phyloP scores from a whole-genome alignment of 2,113 vertebrate species.

The Clupea harengus region DNA sequence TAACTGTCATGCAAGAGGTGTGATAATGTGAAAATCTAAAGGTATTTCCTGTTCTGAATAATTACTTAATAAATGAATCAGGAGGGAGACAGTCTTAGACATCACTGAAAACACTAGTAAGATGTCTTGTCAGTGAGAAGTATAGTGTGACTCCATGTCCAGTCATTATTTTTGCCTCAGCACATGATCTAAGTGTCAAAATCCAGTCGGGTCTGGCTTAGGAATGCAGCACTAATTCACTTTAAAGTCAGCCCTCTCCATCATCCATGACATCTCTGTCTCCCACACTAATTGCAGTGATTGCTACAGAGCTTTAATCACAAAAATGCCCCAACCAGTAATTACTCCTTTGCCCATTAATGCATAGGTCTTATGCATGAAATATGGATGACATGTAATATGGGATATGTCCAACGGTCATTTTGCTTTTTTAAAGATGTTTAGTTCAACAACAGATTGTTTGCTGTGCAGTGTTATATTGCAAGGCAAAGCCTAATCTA shows the following conservation, averaged over 20 bases:
- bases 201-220: neutral
- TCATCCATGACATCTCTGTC: slow-evolving; percentile 9
- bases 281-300: neutral
- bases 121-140: neutral
- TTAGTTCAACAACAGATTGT: neutral
- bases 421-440: neutral
- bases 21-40: too few relatives aligned
- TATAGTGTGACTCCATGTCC: neutral
- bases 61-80: too few relatives aligned
- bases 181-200: neutral
- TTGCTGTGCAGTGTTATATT: neutral
- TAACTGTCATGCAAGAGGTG: too few relatives aligned
- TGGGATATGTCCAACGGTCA: neutral
- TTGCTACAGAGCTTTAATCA: neutral
- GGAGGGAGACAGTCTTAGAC: too few relatives aligned
- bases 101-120: neutral
- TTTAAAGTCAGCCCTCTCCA: slow-evolving; percentile 9
- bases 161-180: neutral
- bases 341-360: neutral
- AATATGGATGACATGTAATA: neutral
- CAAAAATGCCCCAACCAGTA: neutral
- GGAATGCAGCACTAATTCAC: neutral
- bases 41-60: too few relatives aligned
- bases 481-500: neutral
- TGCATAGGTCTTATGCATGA: neutral